Evolutionary conservation across 2,888 invertebrate species (phyloP), one percentile per base, ranked within the genome.

Genomic region (Scelioninae gen. 2): DNA sequence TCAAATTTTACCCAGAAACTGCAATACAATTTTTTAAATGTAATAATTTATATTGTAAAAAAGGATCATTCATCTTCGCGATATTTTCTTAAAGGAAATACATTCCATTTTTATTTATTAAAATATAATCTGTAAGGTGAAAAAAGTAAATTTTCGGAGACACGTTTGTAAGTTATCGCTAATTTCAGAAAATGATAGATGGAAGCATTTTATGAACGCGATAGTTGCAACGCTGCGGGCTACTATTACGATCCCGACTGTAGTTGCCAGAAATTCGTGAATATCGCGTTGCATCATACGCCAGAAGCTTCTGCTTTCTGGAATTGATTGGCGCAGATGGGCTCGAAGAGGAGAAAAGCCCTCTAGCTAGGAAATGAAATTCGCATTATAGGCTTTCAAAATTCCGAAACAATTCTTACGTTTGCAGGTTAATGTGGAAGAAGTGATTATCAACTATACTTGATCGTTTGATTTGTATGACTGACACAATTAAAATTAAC

Each of bases 251-350:
- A 1, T 43, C 22, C 13, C 25, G 28, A 10, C 46, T 61, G 55
- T 61, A 46, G 61, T 61, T 55, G 55, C 41, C 16, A 9, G 52
- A 69, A 46, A 39, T 69, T 61, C 58, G 53, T 25, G 52, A 19
- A 43, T 22, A 35, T 41, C 35, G 50, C 33, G 33, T 60, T 48
- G 61, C 46, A 61, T 61, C 61, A 61, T 45, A 53, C 37, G 69
- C 46, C 69, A 61, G 25, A 25, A 55, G 69, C 53, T 69, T 61
- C 55, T 61, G 50, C 53, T 55, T 63, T 70, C 63, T 57, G 61
- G 35, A 55, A 63, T 63, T 70, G 70, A 70, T 70, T 70, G 70
- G 61, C 41, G 57, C 43, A 63, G 63, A 63, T 55, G 69, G 61
- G 48, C 19, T 53, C n/a, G 35, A 41, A 53, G 63, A 45, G 57